Base-by-base conservation (phyloP, 2,113 vertebrate species). In the Paedocypris sp. region DNA sequence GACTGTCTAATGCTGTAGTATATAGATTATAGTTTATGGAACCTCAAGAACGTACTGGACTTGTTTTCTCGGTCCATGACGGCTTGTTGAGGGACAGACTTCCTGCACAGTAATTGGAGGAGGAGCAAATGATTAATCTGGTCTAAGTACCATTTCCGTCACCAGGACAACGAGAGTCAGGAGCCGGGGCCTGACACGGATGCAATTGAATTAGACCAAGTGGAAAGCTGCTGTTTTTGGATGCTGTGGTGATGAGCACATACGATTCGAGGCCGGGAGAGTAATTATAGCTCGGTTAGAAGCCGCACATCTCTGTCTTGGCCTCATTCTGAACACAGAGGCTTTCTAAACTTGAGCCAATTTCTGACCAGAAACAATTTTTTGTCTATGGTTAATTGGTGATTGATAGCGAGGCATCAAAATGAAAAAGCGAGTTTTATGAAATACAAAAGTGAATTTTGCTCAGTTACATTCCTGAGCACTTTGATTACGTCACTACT, bases 131-230 rank as follows among this genome's bases (percentile, higher is more conserved):
- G 52, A 76, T 81, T 78, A 80, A 78, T 81, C 76, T 70, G 62
- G 74, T 77, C 78, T 77, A 77, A 64, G 65, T 29, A 28, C 64
- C 48, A 54, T 71, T 68, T 70, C 42, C 32, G 64, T 73, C 53
- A 20, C 53, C 53, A 57, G 15, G 53, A 57, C 53, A 57, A 57
- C 53, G 25, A 43, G 53, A 43, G 68, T 68, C 59, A 61, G 70
- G 72, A 72, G 65, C 62, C 52, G 58, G 33, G 23, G 52, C 61
- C 62, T 69, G 68, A 61, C 64, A 63, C 57, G 45, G 12, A 64
- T 56, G 71, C 73, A 75, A 79, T 79, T 75, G 68, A 77, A 73
- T 79, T 70, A 73, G 61, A 67, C 70, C 67, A 74, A 70, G 66
- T 56, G 57, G 42, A 79, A 77, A 68, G 54, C 60, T 51, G 43